These are phyloP conservation scores for Erebia ligea DNA, from an alignment of 2,888 invertebrate genomes.

Conservation along the genomic window DNA sequence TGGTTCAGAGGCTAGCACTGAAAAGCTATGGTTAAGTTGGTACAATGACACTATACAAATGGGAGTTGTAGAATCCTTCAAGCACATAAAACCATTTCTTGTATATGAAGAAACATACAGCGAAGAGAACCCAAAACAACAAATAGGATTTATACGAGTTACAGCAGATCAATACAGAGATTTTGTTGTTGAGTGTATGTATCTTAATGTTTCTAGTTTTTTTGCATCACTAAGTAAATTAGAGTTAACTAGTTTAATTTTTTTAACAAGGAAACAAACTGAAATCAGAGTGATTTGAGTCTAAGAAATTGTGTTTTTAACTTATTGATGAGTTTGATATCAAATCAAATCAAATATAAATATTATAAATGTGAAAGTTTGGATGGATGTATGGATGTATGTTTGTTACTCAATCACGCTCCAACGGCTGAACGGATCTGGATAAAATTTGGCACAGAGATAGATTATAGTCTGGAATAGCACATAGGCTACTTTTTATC, in stretches of 20 bases:
- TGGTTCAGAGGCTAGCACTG: background rate
- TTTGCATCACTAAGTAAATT: no score
- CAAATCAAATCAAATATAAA: no score
- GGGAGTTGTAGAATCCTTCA: slow-evolving; percentile 22
- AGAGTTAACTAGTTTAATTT: no score
- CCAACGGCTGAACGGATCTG: no score
- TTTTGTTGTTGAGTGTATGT: slow-evolving; percentile 49
- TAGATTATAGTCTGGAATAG: no score
- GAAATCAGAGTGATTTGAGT: no score
- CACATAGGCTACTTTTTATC: no score
- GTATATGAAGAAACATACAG: background rate
- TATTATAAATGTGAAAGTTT: background rate
- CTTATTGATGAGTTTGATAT: no score
- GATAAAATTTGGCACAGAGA: no score
- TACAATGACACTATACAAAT: slow-evolving; percentile 38
- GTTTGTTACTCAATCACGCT: no score
- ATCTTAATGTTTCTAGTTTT: background rate
- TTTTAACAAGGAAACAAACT: background rate
- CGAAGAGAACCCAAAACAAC: slow-evolving; percentile 2
- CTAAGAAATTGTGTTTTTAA: no score
- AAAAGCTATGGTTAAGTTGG: slow-evolving; percentile 50
- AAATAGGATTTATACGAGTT: slow-evolving; percentile 52
- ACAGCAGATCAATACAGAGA: slow-evolving; percentile 34
- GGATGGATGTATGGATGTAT: no score
- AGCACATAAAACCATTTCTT: slow-evolving; percentile 17